These are phyloP conservation scores for Phyllopteryx taeniolatus DNA, from an alignment of 2,113 vertebrate genomes.

Conservation along the genomic window DNA sequence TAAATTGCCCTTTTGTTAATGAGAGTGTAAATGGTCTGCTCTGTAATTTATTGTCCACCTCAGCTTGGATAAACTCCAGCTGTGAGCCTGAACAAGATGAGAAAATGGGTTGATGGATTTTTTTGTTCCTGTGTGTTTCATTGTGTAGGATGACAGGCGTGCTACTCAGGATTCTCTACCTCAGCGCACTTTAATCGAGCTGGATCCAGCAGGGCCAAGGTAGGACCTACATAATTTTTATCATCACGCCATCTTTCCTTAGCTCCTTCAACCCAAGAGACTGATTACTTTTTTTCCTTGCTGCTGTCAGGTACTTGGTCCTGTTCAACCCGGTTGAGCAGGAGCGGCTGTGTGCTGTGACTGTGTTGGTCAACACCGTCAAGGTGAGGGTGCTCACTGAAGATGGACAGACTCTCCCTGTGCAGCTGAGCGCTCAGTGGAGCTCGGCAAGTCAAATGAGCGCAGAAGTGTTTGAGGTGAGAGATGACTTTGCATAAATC, in stretches of 20 bases:
- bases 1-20: background rate
- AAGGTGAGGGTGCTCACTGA: slow-evolving; percentile 81
- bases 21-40: background rate
- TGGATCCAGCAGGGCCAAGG: slow-evolving; percentile 82
- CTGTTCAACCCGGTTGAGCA: slow-evolving; percentile 91
- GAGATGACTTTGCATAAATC: slow-evolving; percentile 10
- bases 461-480: slow-evolving; percentile 84
- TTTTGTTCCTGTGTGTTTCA: background rate
- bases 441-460: slow-evolving; percentile 76
- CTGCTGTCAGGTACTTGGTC: slow-evolving; percentile 81
- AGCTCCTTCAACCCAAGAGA: background rate
- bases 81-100: background rate
- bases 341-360: slow-evolving; percentile 83
- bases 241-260: background rate
- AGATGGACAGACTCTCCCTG: slow-evolving; percentile 84
- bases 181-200: slow-evolving; percentile 84
- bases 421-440: slow-evolving; percentile 86
- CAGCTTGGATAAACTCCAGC: background rate
- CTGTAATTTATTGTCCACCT: background rate
- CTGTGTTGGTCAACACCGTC: slow-evolving; percentile 80
- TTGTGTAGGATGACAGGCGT: slow-evolving; percentile 82
- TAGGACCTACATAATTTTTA: slow-evolving; percentile 40
- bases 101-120: background rate
- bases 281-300: slow-evolving; percentile 4
- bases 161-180: slow-evolving; percentile 88